These are phyloP conservation scores for Hypotaenidia okinawae DNA, from an alignment of 2,797 vertebrate species.

Conservation along the genomic window DNA sequence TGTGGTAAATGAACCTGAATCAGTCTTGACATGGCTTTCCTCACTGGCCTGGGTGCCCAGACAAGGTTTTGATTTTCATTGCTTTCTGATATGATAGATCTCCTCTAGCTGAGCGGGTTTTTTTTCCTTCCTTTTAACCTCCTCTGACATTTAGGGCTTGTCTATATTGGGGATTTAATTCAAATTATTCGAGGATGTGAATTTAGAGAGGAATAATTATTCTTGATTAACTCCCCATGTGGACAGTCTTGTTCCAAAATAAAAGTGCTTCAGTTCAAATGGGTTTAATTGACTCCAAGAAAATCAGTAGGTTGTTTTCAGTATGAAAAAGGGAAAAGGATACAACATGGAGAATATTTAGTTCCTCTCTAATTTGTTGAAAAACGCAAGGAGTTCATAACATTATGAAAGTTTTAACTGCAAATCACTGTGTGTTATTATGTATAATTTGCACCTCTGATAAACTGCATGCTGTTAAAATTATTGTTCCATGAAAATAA, in stretches of 20 bases:
- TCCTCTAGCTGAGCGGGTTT: neutral
- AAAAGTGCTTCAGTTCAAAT: conserved; percentile 39
- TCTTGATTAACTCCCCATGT: conserved; percentile 50
- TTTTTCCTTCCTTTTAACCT: conserved; percentile 16
- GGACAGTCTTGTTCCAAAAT: conserved; percentile 40
- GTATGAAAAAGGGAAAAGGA: neutral
- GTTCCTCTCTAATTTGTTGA: neutral
- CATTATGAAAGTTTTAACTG: conserved; percentile 27
- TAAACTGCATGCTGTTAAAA: conserved; percentile 54
- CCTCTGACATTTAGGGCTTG: conserved; percentile 41
- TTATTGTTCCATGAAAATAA: conserved; percentile 72
- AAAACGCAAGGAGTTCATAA: conserved; percentile 11
- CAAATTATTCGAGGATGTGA: conserved; percentile 49
- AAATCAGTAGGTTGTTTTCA: conserved; percentile 20
- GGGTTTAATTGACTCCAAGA: conserved; percentile 1
- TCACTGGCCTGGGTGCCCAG: neutral
- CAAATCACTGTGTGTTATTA: conserved; percentile 24
- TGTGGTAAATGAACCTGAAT: neutral
- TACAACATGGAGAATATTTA: neutral
- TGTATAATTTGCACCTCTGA: conserved; percentile 63
- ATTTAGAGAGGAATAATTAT: conserved; percentile 65
- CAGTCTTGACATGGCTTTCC: neutral
- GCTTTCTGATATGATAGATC: neutral
- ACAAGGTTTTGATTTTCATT: neutral
- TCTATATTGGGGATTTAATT: conserved; percentile 51